Evolutionary conservation across 2,888 invertebrate genomes (phyloP).

Genomic region (Thumatha senex): DNA sequence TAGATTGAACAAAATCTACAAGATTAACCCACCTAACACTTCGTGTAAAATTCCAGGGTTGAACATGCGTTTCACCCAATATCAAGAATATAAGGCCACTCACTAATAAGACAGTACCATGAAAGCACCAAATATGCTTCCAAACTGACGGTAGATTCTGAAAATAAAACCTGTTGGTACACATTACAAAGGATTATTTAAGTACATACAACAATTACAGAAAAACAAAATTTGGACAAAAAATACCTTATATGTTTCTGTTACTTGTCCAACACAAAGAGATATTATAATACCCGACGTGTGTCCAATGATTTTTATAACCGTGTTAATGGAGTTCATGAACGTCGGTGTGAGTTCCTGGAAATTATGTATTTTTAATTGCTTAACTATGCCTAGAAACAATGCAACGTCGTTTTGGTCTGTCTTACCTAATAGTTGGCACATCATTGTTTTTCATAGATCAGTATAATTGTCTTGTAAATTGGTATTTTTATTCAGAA

Average conservation of each 20-base stretch:
- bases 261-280: conserved; percentile 85
- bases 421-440: too few relatives aligned
- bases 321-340: conserved; percentile 88
- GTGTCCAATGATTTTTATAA: conserved; percentile 88
- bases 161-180: conserved; percentile 16
- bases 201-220: too few relatives aligned
- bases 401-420: too few relatives aligned
- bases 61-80: conserved; percentile 67
- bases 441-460: too few relatives aligned
- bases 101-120: conserved; percentile 59
- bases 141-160: conserved; percentile 61
- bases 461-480: too few relatives aligned
- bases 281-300: conserved; percentile 89
- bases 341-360: conserved; percentile 90
- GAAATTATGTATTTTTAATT: conserved; percentile 56
- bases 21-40: conserved; percentile 15
- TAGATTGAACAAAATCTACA: too few relatives aligned
- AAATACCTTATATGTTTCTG: conserved; percentile 69
- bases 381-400: too few relatives aligned
- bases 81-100: conserved; percentile 66
- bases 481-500: too few relatives aligned
- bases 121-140: conserved; percentile 77
- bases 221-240: background rate
- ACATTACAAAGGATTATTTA: background rate
- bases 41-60: conserved; percentile 63